Base-by-base conservation (phyloP, 1,140 invertebrate genomes). In the Lepidurus couesii region DNA sequence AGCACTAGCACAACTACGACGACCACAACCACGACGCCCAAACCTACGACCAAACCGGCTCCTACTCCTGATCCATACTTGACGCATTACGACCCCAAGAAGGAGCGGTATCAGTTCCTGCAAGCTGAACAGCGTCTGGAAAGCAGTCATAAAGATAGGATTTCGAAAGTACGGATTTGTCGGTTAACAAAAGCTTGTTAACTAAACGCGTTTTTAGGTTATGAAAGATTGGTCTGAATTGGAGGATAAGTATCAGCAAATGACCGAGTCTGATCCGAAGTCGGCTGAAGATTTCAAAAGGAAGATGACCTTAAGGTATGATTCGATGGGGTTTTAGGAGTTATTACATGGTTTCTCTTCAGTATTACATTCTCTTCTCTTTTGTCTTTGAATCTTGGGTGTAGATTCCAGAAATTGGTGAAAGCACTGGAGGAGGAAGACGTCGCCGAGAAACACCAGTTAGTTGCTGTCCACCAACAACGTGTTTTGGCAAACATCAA, bases 191-290 rank as follows among this genome's bases (percentile, higher is more conserved):
- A 65, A 21, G 53, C 53, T 11, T 9, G 21, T n/a, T 65, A 65
- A 65, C 11, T 13, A n/a, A 34, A 73, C n/a, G 47, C n/a, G 26
- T 77, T 73, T 44, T 75, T 42, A 95, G 87, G 95, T 99, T 82
- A 99, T 99, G 95, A 98, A 98, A 86, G 96, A 99, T 85, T 99
- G 97, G 98, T 96, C 94, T 79, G 95, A 97, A 84, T 90, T 99
- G 78, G 95, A 98, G 84, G 95, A 98, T 83, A 90, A 95, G 76
- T 98, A 99, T 83, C 95, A 98, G 85, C 94, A 97, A 83, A 96
- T 99, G 90, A 91, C 96, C 82, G 90, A 91, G 7, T 91, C 91
- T 34, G 96, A 99, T 88, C 92, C 95, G 4, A 87, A 87, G 79
- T 90, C 91, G 76, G 93, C 95, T 78, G 97, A 97, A 0, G 96